These are phyloP conservation scores for Kuschelorhynchus macadamiae DNA, from an alignment of 2,888 invertebrate species.

Conservation along the genomic window DNA sequence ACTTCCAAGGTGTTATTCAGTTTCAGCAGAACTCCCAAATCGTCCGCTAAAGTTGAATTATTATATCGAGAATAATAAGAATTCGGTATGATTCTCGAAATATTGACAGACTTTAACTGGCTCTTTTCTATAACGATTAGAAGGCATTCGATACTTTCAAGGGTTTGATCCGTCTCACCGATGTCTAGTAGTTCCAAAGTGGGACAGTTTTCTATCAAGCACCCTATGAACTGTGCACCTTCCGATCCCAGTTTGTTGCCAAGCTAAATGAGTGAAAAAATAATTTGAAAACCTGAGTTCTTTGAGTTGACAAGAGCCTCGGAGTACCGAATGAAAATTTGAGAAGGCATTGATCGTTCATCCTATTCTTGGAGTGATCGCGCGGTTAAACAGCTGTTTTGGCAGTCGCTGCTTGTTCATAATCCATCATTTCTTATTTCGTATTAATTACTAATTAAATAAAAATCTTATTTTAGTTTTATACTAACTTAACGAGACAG, in stretches of 20 bases:
- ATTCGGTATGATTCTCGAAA: slow-evolving; percentile 66
- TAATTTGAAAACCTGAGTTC: no score
- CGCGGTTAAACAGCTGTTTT: no score
- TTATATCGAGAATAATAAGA: slow-evolving; percentile 55
- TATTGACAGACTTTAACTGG: slow-evolving; percentile 65
- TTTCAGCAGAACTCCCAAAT: slow-evolving; percentile 64
- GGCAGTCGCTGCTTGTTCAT: no score
- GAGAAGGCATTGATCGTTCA: no score
- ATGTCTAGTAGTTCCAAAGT: slow-evolving; percentile 72
- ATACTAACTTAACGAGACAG: no score
- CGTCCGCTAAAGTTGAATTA: slow-evolving; percentile 69
- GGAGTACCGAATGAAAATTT: no score
- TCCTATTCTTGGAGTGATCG: no score
- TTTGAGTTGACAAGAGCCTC: no score
- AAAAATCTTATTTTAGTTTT: no score
- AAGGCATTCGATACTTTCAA: slow-evolving; percentile 72
- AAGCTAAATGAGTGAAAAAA: no score
- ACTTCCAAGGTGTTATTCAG: slow-evolving; percentile 69
- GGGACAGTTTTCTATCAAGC: slow-evolving; percentile 69
- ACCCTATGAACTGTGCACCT: slow-evolving; percentile 71
- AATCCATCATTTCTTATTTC: no score
- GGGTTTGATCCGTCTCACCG: slow-evolving; percentile 73
- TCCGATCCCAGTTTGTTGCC: slow-evolving; percentile 74
- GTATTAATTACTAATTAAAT: no score
- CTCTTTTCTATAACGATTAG: slow-evolving; percentile 68